A percentile compares a stretch with the other conserved stretches of the same genome.
These are phyloP conservation scores for Drosophila kurseongensis DNA, from an alignment of 1,140 invertebrate genomes.

Conservation along the genomic window DNA sequence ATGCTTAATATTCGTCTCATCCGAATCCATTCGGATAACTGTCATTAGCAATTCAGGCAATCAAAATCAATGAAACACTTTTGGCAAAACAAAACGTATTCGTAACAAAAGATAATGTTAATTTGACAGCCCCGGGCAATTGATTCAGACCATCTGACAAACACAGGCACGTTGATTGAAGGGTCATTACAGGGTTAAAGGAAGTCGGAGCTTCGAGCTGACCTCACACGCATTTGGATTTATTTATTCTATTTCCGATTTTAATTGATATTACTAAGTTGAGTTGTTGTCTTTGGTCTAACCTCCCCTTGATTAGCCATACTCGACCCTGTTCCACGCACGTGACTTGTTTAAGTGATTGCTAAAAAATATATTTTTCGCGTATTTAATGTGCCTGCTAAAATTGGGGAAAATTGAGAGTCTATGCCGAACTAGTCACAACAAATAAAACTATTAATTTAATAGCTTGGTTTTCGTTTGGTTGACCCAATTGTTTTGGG, in stretches of 20 bases:
- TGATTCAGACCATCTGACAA: conserved; percentile 27
- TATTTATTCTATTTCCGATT: conserved; percentile 47
- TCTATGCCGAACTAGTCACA: conserved; percentile 11
- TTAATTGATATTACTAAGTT: conserved; percentile 45
- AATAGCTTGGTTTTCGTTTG: not conserved
- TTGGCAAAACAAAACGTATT: conserved; percentile 28
- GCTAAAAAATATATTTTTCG: conserved; percentile 34
- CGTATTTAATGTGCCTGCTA: conserved; percentile 21
- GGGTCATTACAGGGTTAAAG: conserved; percentile 53
- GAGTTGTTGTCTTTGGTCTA: conserved; percentile 43
- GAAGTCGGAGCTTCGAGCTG: conserved; percentile 29
- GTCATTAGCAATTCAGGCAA: conserved; percentile 48
- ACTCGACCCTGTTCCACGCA: conserved; percentile 57
- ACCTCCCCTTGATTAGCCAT: conserved; percentile 62
- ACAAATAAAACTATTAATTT: conserved; percentile 13
- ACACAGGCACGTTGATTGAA: conserved; percentile 42
- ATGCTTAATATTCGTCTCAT: conserved; percentile 23
- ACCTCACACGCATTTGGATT: conserved; percentile 37
- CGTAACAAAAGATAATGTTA: conserved; percentile 43
- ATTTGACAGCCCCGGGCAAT: conserved; percentile 54
- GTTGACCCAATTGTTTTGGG: conserved; percentile 24
- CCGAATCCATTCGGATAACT: conserved; percentile 13
- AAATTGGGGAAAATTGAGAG: conserved; percentile 21
- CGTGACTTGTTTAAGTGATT: conserved; percentile 64
- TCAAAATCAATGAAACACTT: conserved; percentile 48